phyloP scores from a whole-genome alignment of 2,113 vertebrate species.

The Sylvilagus bachmani region DNA sequence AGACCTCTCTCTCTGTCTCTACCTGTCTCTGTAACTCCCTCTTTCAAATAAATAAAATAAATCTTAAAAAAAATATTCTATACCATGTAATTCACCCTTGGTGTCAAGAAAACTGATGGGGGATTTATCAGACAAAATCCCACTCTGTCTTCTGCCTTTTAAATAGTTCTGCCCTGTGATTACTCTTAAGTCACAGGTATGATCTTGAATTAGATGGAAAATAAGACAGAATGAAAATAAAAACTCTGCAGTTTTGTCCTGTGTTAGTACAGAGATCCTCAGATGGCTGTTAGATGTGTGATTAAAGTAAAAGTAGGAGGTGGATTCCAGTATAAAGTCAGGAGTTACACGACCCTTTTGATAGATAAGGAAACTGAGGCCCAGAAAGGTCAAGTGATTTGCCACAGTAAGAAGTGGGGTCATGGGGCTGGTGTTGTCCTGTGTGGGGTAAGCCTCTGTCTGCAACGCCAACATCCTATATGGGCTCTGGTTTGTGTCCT shows the following conservation, averaged over 20 bases:
- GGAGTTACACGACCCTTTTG: background rate
- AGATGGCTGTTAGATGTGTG: background rate
- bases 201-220: background rate
- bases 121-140: background rate
- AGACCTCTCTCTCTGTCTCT: too few species aligned
- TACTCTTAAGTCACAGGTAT: background rate
- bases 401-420: background rate
- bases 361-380: background rate
- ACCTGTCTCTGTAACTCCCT: too few species aligned
- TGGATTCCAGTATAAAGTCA: background rate
- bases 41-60: too few species aligned
- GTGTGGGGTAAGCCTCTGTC: too few species aligned
- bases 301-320: background rate
- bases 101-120: background rate
- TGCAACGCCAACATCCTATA: too few species aligned
- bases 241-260: background rate
- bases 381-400: background rate
- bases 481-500: too few species aligned
- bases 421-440: too few species aligned
- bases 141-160: conserved; percentile 7
- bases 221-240: conserved; percentile 4
- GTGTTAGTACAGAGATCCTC: background rate
- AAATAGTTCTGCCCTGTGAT: background rate
- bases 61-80: background rate
- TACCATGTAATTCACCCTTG: background rate